phyloP scores from a whole-genome alignment of 1,140 invertebrate species.

The Eciton burchellii region DNA sequence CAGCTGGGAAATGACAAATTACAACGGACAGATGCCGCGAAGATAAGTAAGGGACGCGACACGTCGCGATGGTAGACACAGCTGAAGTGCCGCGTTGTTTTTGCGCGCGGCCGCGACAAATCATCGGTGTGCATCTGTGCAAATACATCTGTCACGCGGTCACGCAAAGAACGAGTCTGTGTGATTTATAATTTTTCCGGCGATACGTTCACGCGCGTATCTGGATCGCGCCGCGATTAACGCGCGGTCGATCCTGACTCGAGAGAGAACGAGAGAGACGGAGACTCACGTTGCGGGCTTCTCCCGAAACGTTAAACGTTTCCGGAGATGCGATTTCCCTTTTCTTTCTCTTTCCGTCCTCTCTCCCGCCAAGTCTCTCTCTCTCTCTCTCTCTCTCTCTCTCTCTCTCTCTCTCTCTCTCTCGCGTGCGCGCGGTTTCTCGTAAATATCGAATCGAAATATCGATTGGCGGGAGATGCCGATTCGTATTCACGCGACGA shows the following conservation, averaged over 20 bases:
- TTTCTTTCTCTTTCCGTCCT: too few species aligned
- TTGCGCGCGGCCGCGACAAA: constrained; percentile 61
- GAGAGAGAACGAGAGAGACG: neutral
- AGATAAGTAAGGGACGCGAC: constrained; percentile 55
- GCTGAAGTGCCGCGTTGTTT: constrained; percentile 65
- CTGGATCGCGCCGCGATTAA: constrained; percentile 5
- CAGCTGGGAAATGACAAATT: constrained; percentile 62
- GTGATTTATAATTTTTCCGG: constrained; percentile 56
- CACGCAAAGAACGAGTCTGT: constrained; percentile 21
- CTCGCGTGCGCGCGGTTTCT: too few species aligned
- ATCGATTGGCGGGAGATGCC: neutral
- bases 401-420: too few species aligned
- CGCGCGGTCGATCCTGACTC: neutral
- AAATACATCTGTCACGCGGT: constrained; percentile 24
- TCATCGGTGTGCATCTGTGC: constrained; percentile 56
- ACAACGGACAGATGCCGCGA: constrained; percentile 53
- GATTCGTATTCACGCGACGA: neutral
- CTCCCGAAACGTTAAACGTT: neutral
- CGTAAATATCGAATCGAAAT: neutral
- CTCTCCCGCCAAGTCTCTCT: too few species aligned
- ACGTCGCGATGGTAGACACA: constrained; percentile 51
- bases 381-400: too few species aligned
- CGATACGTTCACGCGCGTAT: neutral
- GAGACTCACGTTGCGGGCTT: too few species aligned
- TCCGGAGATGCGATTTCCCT: neutral